phyloP scores from a whole-genome alignment of 2,113 vertebrate species.

The Edolisoma coerulescens region DNA sequence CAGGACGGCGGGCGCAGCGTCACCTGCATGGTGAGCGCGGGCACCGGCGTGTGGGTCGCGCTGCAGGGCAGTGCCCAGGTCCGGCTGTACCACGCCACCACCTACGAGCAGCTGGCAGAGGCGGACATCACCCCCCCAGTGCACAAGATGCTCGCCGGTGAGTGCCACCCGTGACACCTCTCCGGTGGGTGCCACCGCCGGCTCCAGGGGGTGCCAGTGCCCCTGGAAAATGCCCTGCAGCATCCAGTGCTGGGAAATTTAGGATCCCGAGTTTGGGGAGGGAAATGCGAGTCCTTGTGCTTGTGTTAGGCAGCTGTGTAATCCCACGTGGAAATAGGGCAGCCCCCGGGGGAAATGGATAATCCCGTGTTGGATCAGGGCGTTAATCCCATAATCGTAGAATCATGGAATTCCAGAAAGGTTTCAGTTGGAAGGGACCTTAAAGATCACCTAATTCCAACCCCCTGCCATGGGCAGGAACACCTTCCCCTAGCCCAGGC shows the following conservation, averaged over 20 bases:
- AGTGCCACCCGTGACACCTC: background rate
- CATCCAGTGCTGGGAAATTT: accelerated
- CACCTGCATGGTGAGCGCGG: slow-evolving; percentile 90
- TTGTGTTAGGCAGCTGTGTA: accelerated
- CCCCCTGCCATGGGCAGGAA: background rate
- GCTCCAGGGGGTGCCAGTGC: slow-evolving; percentile 67
- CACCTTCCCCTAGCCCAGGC: accelerated
- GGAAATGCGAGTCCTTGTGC: accelerated
- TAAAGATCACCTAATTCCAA: background rate
- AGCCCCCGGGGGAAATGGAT: background rate
- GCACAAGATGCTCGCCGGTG: slow-evolving; percentile 98
- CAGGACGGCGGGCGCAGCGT: slow-evolving; percentile 89
- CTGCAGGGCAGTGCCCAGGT: slow-evolving; percentile 95
- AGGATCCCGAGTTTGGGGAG: accelerated
- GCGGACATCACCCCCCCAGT: slow-evolving; percentile 94
- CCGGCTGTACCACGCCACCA: slow-evolving; percentile 88
- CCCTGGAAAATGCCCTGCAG: accelerated
- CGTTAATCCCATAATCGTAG: accelerated
- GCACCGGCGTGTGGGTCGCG: slow-evolving; percentile 89
- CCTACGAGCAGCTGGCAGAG: slow-evolving; percentile 89
- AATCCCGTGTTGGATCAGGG: background rate
- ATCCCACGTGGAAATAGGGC: accelerated
- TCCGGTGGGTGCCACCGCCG: background rate
- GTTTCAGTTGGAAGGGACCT: accelerated
- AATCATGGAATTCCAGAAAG: accelerated